Percentiles rank a stretch among this genome's conserved stretches.
Evolutionary conservation across 1,140 invertebrate genomes (phyloP).

Genomic region (Tribolium castaneum): DNA sequence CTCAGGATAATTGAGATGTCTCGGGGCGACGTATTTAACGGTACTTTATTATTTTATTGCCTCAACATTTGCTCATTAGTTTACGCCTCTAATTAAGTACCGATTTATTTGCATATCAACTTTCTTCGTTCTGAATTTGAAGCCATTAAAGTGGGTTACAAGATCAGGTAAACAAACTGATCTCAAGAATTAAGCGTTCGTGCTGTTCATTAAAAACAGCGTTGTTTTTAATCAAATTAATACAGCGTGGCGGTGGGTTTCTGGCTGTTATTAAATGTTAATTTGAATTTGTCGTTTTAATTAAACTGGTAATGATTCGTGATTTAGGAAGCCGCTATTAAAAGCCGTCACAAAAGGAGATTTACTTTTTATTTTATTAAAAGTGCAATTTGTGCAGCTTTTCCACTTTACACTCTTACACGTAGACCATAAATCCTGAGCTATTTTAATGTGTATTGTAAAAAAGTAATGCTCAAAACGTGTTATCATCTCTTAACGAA

Average conservation of each 20-base stretch:
- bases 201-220: not conserved
- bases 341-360: not conserved
- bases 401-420: not conserved
- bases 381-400: not conserved
- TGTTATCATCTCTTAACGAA: not conserved
- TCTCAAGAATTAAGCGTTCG: not conserved
- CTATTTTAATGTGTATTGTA: not conserved
- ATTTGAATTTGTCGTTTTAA: not conserved
- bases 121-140: slow-evolving; percentile 15
- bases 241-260: not conserved
- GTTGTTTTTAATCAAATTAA: not conserved
- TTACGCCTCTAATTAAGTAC: not conserved
- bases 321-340: too few species aligned
- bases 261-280: not conserved
- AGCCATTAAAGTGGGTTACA: slow-evolving; percentile 1
- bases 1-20: not conserved
- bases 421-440: not conserved
- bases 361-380: not conserved
- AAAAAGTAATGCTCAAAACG: not conserved
- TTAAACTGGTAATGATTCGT: too few species aligned
- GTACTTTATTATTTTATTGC: not conserved
- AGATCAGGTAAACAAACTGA: slow-evolving; percentile 20
- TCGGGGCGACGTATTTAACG: not conserved
- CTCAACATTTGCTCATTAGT: not conserved
- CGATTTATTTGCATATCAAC: not conserved